These are phyloP conservation scores for Diabrotica virgifera DNA, from an alignment of 1,140 invertebrate species.

Conservation along the genomic window DNA sequence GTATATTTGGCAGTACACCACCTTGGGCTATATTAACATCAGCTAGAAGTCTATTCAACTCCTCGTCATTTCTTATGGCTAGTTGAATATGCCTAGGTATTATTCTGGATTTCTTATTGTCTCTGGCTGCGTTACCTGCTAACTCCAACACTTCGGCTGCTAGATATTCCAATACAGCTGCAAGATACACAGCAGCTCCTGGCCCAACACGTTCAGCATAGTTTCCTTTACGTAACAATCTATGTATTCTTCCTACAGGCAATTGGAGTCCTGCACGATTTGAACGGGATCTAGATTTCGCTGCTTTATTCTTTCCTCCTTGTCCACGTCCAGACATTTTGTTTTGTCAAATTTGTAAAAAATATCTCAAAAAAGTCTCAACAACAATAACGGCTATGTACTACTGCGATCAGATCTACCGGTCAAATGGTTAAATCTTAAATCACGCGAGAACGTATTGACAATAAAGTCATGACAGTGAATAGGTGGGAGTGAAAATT, in stretches of 20 bases:
- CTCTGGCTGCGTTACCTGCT: conserved; percentile 72
- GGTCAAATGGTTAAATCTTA: too few relatives aligned
- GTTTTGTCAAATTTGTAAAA: too few relatives aligned
- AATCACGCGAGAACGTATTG: too few relatives aligned
- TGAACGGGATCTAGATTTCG: conserved; percentile 27
- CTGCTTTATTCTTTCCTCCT: conserved; percentile 27
- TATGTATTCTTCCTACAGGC: conserved; percentile 69
- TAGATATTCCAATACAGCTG: conserved; percentile 62
- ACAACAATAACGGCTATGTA: too few relatives aligned
- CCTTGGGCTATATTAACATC: conserved; percentile 82
- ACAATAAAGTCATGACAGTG: too few relatives aligned
- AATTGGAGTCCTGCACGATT: conserved; percentile 66
- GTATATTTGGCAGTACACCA: conserved; percentile 78
- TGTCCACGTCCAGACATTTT: conserved; percentile 29
- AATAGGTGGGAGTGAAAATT: too few relatives aligned
- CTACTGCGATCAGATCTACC: too few relatives aligned
- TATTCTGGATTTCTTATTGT: conserved; percentile 65
- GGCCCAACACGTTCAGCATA: conserved; percentile 69
- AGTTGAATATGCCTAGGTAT: conserved; percentile 77
- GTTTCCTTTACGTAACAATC: conserved; percentile 62
- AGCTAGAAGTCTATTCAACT: conserved; percentile 72
- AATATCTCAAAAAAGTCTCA: too few relatives aligned
- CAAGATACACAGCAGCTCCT: conserved; percentile 68
- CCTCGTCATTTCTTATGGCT: conserved; percentile 83
- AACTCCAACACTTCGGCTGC: conserved; percentile 69